phyloP scores from a whole-genome alignment of 2,888 invertebrate genomes.

The Synergus umbraculus region DNA sequence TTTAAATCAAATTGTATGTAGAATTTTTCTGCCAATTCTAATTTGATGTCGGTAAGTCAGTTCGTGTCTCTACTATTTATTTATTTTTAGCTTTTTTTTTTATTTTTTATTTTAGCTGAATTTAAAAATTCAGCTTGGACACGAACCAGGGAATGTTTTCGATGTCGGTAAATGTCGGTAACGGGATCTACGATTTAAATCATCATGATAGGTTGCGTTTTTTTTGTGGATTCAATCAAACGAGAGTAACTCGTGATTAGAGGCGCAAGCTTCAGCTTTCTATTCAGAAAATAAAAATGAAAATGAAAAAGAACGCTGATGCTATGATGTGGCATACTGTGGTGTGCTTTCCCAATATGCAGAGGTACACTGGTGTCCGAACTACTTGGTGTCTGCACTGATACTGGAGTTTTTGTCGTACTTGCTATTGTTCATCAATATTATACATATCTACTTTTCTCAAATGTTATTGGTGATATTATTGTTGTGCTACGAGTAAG shows the following conservation, averaged over 20 bases:
- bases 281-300: slow-evolving; percentile 45
- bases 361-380: slow-evolving; percentile 70
- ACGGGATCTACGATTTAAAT: neutral
- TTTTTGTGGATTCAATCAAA: slow-evolving; percentile 22
- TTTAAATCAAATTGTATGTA: too few relatives aligned
- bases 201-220: slow-evolving; percentile 33
- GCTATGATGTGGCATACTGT: slow-evolving; percentile 72
- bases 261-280: slow-evolving; percentile 57
- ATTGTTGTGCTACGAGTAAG: slow-evolving; percentile 62
- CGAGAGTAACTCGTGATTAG: neutral
- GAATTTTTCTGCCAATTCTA: too few relatives aligned
- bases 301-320: slow-evolving; percentile 57
- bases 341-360: slow-evolving; percentile 72
- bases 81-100: neutral
- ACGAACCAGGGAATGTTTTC: neutral
- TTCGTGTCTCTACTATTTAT: neutral
- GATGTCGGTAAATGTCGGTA: neutral
- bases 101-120: too few relatives aligned
- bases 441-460: slow-evolving; percentile 49
- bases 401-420: slow-evolving; percentile 73
- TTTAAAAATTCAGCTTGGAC: neutral
- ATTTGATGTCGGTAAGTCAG: too few relatives aligned
- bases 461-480: slow-evolving; percentile 57
- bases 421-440: slow-evolving; percentile 66
- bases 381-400: slow-evolving; percentile 71